phyloP scores from a whole-genome alignment of 2,888 invertebrate genomes.

The Neoitamus cyanurus region DNA sequence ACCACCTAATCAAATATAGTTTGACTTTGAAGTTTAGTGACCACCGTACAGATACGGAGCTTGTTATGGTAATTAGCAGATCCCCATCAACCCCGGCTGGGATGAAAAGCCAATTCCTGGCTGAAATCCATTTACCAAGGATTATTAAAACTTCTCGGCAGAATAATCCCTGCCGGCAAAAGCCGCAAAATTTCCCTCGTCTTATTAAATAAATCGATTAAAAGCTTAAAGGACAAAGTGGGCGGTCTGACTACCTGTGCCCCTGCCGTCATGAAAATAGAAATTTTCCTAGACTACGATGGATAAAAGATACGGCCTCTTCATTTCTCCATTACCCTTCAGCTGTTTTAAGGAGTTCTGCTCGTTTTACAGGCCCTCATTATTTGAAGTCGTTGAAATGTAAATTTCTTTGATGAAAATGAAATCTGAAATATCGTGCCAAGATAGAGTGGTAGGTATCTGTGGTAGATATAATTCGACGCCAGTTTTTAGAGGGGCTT shows the following conservation, averaged over 20 bases:
- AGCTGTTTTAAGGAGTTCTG: neutral
- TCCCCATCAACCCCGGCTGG: neutral
- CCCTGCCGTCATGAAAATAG: neutral
- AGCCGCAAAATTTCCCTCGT: neutral
- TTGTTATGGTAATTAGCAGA: neutral
- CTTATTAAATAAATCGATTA: conserved; percentile 1
- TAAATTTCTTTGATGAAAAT: conserved; percentile 36
- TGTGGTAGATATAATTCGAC: neutral
- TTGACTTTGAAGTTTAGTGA: neutral
- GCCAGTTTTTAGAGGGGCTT: neutral
- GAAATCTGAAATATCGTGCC: conserved; percentile 9
- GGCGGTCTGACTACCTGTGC: neutral
- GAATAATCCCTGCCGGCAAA: neutral
- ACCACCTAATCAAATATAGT: neutral
- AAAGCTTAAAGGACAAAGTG: neutral
- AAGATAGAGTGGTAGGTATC: neutral
- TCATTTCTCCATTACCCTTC: conserved; percentile 17
- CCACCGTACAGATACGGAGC: neutral
- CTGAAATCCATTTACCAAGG: neutral
- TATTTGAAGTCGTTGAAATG: conserved; percentile 25
- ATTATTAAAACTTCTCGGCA: neutral
- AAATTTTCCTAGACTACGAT: neutral
- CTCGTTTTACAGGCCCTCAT: conserved; percentile 21
- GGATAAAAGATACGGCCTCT: conserved; percentile 12
- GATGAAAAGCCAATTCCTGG: neutral